Conservation (phyloP, 2,797 vertebrate genomes). For the Gallinago solitaria region DNA sequence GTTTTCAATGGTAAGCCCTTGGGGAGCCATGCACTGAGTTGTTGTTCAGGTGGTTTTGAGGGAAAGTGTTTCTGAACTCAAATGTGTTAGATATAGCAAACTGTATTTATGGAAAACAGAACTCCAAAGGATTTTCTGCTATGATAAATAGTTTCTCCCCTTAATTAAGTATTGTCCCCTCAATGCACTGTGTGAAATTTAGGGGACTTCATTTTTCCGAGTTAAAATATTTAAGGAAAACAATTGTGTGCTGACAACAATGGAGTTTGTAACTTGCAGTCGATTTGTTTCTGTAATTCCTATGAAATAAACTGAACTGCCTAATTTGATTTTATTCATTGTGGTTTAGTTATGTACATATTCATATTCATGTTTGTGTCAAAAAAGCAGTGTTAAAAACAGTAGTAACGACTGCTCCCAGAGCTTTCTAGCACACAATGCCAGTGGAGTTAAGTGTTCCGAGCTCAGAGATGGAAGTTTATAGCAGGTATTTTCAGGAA, state of each 20-base stretch:
- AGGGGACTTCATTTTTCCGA: conserved; percentile 3
- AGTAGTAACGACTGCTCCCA: background rate
- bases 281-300: conserved; percentile 19
- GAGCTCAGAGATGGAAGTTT: background rate
- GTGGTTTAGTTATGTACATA: conserved; percentile 34
- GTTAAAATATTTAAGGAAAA: conserved; percentile 40
- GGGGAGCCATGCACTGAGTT: fast-evolving
- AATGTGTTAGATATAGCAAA: background rate
- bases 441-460: background rate
- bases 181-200: background rate
- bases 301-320: conserved; percentile 6
- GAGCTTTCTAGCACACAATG: background rate
- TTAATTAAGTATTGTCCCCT: conserved; percentile 34
- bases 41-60: background rate
- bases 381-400: conserved; percentile 21
- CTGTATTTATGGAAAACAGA: background rate
- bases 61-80: background rate
- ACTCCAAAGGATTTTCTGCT: background rate
- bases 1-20: background rate
- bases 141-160: background rate
- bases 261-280: background rate
- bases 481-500: conserved; percentile 31
- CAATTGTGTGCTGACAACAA: conserved; percentile 40
- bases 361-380: conserved; percentile 5
- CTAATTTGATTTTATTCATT: conserved; percentile 31